Evolutionary conservation across 2,113 vertebrate species (phyloP).

Genomic region (Centrocercus urophasianus): DNA sequence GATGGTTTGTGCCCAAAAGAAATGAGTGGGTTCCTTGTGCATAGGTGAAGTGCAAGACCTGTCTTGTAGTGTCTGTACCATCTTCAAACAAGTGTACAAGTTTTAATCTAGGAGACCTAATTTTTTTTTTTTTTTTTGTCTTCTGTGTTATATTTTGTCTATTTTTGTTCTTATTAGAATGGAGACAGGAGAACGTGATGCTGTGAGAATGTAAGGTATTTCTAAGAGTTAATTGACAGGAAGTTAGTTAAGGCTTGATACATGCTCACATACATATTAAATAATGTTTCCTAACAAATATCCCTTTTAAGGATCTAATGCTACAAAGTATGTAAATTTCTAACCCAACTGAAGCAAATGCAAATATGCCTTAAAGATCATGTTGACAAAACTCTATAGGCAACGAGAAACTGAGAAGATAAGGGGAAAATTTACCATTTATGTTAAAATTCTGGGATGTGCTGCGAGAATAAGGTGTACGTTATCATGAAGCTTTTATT

Average conservation of each 20-base stretch:
- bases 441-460: background rate
- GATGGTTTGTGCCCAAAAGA: background rate
- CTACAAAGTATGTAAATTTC: background rate
- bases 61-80: accelerated
- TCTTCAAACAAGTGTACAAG: background rate
- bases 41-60: accelerated
- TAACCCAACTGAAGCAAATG: background rate
- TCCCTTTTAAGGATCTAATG: background rate
- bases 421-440: background rate
- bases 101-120: background rate
- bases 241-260: background rate
- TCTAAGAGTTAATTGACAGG: background rate
- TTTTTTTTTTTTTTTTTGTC: background rate
- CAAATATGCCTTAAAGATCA: background rate
- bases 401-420: background rate
- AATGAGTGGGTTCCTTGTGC: background rate
- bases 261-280: background rate
- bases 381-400: background rate
- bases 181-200: background rate
- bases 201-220: background rate
- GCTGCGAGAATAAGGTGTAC: background rate
- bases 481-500: background rate
- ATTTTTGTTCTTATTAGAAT: background rate
- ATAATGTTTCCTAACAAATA: background rate
- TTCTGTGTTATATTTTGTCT: background rate